Evolutionary conservation across 1,140 invertebrate genomes (phyloP).

Genomic region (Ooceraea biroi): DNA sequence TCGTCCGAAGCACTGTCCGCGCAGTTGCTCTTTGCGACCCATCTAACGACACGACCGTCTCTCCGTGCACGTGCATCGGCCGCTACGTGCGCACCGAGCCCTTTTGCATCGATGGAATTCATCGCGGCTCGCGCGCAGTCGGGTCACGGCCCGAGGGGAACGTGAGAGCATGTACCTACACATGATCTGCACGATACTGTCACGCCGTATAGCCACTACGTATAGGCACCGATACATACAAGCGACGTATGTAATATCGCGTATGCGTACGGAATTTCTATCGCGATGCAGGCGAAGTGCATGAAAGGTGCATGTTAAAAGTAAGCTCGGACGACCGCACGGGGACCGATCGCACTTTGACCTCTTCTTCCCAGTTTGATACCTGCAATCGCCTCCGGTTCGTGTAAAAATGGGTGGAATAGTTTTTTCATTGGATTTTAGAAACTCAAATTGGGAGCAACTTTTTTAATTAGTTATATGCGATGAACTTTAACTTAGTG

Average conservation of each 20-base stretch:
- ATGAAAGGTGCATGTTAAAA: slow-evolving; percentile 39
- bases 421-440: too few relatives aligned
- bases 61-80: slow-evolving; percentile 17
- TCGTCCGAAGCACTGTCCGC: slow-evolving; percentile 31
- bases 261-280: slow-evolving; percentile 51
- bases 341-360: background rate
- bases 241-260: slow-evolving; percentile 43
- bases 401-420: too few relatives aligned
- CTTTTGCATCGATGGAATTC: slow-evolving; percentile 55
- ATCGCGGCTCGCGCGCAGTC: slow-evolving; percentile 43
- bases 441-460: background rate
- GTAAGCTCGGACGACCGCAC: slow-evolving; percentile 9
- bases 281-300: background rate
- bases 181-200: slow-evolving; percentile 56
- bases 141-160: slow-evolving; percentile 55
- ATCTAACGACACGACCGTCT: slow-evolving; percentile 28
- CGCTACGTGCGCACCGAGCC: background rate
- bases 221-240: background rate
- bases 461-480: background rate
- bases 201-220: slow-evolving; percentile 13
- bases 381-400: background rate
- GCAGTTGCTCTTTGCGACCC: slow-evolving; percentile 54
- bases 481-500: slow-evolving; percentile 7
- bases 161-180: slow-evolving; percentile 54
- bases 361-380: background rate